Conservation (phyloP, 2,888 invertebrate genomes). For the Chironomus riparius region DNA sequence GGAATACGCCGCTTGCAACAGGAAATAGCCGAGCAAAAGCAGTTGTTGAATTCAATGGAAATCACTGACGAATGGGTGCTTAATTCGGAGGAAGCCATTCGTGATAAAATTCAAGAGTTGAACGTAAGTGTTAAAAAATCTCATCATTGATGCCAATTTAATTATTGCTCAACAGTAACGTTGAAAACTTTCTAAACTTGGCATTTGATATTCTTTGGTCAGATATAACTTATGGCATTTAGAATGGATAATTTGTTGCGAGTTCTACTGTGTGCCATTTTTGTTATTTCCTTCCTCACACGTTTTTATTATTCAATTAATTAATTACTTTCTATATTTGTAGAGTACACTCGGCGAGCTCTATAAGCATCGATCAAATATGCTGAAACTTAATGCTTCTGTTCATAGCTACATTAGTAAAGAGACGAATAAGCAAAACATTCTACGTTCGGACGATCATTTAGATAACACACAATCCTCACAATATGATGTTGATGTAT, state of each 20-base stretch:
- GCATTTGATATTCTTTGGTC: too few relatives aligned
- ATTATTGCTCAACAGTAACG: too few relatives aligned
- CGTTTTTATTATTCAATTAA: background rate
- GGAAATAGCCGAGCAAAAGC: slow-evolving; percentile 42
- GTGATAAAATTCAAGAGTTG: slow-evolving; percentile 40
- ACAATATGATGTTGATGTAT: slow-evolving; percentile 6
- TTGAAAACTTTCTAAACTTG: too few relatives aligned
- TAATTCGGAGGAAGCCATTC: slow-evolving; percentile 42
- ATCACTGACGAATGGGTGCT: slow-evolving; percentile 32
- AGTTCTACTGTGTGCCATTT: background rate
- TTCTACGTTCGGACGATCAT: background rate
- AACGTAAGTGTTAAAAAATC: slow-evolving; percentile 34
- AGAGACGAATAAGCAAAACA: background rate
- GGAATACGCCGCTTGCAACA: slow-evolving; percentile 42
- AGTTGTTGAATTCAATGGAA: slow-evolving; percentile 32
- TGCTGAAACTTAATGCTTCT: slow-evolving; percentile 43
- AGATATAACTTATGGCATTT: too few relatives aligned
- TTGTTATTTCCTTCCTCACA: background rate
- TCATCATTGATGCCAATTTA: background rate
- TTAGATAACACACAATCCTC: background rate
- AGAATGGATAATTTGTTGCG: too few relatives aligned
- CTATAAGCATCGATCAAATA: slow-evolving; percentile 42
- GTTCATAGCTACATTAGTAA: slow-evolving; percentile 40
- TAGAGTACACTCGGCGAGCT: slow-evolving; percentile 41
- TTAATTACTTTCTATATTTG: slow-evolving; percentile 28